A percentile compares a stretch with the other conserved stretches of the same genome.
phyloP scores from a whole-genome alignment of 2,888 invertebrate species.

The Caradrina kadenii region DNA sequence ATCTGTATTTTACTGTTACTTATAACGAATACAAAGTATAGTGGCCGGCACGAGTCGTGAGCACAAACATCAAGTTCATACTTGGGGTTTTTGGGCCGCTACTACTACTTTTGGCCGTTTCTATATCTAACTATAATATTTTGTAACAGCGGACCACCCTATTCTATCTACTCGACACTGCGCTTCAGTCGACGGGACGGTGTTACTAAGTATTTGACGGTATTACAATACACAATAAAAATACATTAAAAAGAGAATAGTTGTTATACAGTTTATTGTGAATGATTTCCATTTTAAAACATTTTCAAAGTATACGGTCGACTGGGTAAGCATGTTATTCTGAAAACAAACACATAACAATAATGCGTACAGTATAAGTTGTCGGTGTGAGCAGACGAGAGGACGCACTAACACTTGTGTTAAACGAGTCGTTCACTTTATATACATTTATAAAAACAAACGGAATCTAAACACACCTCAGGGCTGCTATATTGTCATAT shows the following conservation, averaged over 20 bases:
- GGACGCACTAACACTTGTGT: slow-evolving; percentile 5
- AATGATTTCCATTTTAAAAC: not conserved
- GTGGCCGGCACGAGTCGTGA: no score
- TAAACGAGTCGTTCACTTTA: slow-evolving; percentile 32
- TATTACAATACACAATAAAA: not conserved
- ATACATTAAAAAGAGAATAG: not conserved
- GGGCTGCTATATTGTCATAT: slow-evolving; percentile 37
- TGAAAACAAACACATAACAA: slow-evolving; percentile 1
- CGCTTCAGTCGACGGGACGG: not conserved
- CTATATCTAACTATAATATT: not conserved
- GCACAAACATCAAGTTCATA: no score
- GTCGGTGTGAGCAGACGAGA: slow-evolving; percentile 14
- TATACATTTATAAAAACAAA: slow-evolving; percentile 47
- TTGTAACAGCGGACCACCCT: not conserved
- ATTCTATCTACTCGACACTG: not conserved
- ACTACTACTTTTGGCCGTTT: no score
- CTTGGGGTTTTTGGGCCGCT: no score
- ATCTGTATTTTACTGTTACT: no score
- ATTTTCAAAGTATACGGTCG: not conserved
- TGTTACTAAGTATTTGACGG: not conserved
- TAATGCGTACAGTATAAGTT: slow-evolving; percentile 25
- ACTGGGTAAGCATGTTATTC: not conserved
- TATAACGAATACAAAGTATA: no score
- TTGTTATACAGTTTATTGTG: not conserved
- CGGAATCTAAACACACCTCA: slow-evolving; percentile 29